These are phyloP conservation scores for Bombus polaris DNA, from an alignment of 1,140 invertebrate genomes.

Conservation along the genomic window DNA sequence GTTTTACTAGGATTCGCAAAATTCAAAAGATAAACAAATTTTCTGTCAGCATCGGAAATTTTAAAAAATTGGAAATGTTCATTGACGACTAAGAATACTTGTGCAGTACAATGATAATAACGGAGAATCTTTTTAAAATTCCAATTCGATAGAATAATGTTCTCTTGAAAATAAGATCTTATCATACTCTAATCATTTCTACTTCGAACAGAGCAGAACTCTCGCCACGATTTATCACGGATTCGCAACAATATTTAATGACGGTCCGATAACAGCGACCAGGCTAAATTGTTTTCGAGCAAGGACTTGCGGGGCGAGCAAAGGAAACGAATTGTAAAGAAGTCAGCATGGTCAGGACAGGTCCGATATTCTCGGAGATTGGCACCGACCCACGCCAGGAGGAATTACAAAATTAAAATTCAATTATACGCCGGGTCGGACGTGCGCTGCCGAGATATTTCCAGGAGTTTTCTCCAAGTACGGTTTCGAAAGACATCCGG, in stretches of 20 bases:
- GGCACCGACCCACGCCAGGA: constrained; percentile 54
- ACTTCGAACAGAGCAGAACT: not conserved
- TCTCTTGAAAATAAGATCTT: not conserved
- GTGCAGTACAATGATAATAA: too few relatives aligned
- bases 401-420: constrained; percentile 74
- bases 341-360: constrained; percentile 57
- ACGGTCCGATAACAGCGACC: not conserved
- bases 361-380: constrained; percentile 67
- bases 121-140: too few relatives aligned
- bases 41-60: too few relatives aligned
- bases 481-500: constrained; percentile 64
- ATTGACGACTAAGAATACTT: too few relatives aligned
- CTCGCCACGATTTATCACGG: not conserved
- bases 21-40: too few relatives aligned
- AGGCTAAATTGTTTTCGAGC: constrained; percentile 11
- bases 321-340: constrained; percentile 43
- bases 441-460: constrained; percentile 59
- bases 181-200: not conserved
- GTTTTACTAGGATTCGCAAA: too few relatives aligned
- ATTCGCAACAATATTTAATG: not conserved
- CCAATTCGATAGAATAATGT: too few relatives aligned
- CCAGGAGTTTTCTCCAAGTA: constrained; percentile 57
- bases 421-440: constrained; percentile 68
- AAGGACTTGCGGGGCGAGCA: not conserved
- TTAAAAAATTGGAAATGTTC: too few relatives aligned